Conservation (phyloP, 1,140 invertebrate species). For the Trichonephila inaurata region DNA sequence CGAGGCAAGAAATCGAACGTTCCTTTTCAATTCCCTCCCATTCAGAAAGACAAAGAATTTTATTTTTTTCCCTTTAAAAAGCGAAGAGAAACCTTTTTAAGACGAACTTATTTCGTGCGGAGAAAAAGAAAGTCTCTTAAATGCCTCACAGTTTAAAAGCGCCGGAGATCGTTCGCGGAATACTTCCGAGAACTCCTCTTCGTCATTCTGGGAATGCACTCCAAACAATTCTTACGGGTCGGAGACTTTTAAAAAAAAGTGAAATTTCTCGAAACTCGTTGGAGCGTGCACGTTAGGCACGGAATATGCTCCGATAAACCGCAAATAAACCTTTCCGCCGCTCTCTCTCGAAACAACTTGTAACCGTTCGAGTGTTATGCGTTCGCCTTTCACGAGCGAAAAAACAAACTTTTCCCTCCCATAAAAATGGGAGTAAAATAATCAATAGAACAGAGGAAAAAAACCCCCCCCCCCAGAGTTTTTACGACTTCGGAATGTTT, state of each 20-base stretch:
- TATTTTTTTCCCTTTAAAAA: background rate
- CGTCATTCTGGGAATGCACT: background rate
- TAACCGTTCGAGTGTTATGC: conserved; percentile 35
- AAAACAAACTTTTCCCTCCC: background rate
- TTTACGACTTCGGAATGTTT: conserved; percentile 4
- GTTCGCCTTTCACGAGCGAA: background rate
- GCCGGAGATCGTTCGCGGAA: background rate
- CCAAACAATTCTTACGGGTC: conserved; percentile 26
- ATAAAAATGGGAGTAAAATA: conserved; percentile 37
- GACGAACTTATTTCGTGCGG: background rate
- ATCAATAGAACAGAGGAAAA: conserved; percentile 1
- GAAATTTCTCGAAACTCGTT: background rate
- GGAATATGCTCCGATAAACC: conserved; percentile 24
- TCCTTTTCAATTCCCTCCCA: background rate
- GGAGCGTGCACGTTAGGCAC: background rate
- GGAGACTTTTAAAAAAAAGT: conserved; percentile 20
- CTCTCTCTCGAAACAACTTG: conserved; percentile 40
- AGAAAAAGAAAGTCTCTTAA: background rate
- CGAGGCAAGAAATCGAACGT: background rate
- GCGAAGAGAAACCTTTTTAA: background rate
- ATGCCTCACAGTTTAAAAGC: background rate
- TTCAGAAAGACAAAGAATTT: background rate
- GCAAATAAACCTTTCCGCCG: conserved; percentile 4
- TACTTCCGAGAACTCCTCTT: background rate
- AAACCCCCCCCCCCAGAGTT: background rate